Percentiles rank a stretch among this genome's conserved stretches.
Evolutionary conservation across 2,888 invertebrate genomes (phyloP).

Genomic region (Tanypteryx hageni): DNA sequence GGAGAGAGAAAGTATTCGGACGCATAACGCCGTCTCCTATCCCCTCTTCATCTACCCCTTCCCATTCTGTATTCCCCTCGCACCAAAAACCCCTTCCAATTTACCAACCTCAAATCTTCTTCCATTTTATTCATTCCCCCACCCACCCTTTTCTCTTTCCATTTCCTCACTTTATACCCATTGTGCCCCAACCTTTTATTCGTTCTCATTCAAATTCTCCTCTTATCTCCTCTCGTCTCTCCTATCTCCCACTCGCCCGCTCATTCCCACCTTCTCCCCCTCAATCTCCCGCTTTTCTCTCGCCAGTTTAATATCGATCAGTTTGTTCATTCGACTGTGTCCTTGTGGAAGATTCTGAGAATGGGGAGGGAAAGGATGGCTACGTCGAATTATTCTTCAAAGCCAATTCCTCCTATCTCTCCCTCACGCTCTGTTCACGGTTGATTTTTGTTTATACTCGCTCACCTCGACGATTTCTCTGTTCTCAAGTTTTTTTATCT

Average conservation of each 20-base stretch:
- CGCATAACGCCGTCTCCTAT: not conserved
- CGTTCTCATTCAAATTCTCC: slow-evolving; percentile 7
- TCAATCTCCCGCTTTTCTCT: not conserved
- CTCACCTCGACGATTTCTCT: too few species aligned
- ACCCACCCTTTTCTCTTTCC: not conserved
- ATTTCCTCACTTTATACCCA: slow-evolving; percentile 36
- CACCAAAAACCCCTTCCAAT: not conserved
- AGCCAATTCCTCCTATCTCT: not conserved
- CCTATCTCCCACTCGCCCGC: not conserved
- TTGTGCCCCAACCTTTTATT: slow-evolving; percentile 5
- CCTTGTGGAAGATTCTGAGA: slow-evolving; percentile 11
- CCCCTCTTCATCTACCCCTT: not conserved
- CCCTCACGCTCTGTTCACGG: not conserved
- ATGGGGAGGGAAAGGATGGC: not conserved
- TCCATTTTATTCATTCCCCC: not conserved
- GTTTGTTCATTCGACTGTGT: slow-evolving; percentile 37
- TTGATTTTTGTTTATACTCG: not conserved
- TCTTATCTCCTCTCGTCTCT: slow-evolving; percentile 9
- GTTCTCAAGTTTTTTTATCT: too few species aligned
- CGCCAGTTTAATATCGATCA: slow-evolving; percentile 53
- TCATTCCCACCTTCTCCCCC: not conserved
- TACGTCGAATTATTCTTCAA: not conserved
- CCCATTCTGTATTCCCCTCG: not conserved
- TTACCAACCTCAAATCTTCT: slow-evolving; percentile 49
- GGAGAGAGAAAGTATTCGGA: not conserved